Evolutionary conservation across 2,113 vertebrate genomes (phyloP).

Genomic region (Pteropus alecto): DNA sequence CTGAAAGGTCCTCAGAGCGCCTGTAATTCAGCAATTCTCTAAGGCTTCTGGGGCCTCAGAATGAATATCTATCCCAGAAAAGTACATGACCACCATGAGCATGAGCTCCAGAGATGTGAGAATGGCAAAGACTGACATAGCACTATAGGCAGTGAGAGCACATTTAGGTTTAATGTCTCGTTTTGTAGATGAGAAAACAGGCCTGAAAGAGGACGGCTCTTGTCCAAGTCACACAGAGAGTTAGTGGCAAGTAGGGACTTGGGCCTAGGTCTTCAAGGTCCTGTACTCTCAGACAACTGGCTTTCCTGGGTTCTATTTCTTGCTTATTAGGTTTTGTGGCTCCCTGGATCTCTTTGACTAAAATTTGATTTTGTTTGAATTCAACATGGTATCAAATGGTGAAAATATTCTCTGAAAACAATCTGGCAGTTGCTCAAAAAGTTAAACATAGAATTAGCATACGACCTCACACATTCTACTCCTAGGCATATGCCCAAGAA

Average conservation of each 20-base stretch:
- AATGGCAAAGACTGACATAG: accelerated
- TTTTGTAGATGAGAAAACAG: not conserved
- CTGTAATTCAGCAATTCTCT: not conserved
- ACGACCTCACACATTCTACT: not conserved
- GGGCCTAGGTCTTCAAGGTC: too few relatives aligned
- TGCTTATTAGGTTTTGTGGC: not conserved
- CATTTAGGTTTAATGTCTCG: not conserved
- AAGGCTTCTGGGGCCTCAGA: not conserved
- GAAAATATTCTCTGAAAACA: conserved; percentile 2
- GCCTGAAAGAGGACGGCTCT: not conserved
- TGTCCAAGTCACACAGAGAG: not conserved
- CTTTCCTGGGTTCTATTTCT: not conserved
- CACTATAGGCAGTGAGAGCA: not conserved
- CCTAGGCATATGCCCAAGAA: not conserved
- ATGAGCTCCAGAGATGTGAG: accelerated
- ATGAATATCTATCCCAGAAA: not conserved
- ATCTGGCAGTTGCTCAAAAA: not conserved
- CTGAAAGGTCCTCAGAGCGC: not conserved
- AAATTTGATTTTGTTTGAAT: not conserved
- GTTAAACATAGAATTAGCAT: not conserved
- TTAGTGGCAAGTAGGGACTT: not conserved
- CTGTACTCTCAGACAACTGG: too few relatives aligned
- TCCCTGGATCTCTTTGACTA: not conserved
- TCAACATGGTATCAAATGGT: not conserved
- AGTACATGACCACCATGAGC: too few relatives aligned